Evolutionary conservation across 2,113 vertebrate species (phyloP).

Genomic region (Cyphomyrus plagiostoma): DNA sequence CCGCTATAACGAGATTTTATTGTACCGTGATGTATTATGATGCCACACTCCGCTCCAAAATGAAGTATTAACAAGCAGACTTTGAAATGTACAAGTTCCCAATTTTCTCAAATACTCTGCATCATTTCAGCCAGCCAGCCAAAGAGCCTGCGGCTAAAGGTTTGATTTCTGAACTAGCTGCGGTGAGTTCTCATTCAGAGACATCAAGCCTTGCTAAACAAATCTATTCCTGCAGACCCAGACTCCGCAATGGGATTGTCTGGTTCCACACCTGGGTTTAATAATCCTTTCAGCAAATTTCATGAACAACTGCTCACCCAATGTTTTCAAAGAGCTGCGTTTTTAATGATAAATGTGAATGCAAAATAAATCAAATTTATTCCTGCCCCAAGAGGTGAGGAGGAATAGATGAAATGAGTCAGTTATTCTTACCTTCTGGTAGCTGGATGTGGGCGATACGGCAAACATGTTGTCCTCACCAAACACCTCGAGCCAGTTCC

Average conservation of each 20-base stretch:
- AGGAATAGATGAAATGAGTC: not conserved
- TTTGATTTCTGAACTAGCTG: not conserved
- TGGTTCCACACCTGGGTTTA: not conserved
- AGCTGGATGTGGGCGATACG: conserved; percentile 78
- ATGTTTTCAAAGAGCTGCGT: not conserved
- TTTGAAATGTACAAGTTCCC: not conserved
- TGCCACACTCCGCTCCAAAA: not conserved
- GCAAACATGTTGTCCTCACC: conserved; percentile 93
- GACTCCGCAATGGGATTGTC: not conserved
- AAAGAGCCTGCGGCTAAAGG: not conserved
- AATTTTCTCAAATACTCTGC: not conserved
- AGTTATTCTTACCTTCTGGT: conserved; percentile 74
- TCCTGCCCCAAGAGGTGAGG: not conserved
- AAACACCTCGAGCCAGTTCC: conserved; percentile 95
- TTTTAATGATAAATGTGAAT: not conserved
- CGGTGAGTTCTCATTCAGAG: not conserved
- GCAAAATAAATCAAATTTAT: not conserved
- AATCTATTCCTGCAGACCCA: not conserved
- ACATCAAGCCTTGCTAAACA: not conserved
- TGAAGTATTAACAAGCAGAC: not conserved
- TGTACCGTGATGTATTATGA: not conserved
- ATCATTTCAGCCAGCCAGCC: not conserved
- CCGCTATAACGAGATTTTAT: no score
- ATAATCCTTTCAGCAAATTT: not conserved
- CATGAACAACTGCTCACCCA: not conserved